Conservation (phyloP, 2,113 vertebrate species). For the Perognathus longimembris region DNA sequence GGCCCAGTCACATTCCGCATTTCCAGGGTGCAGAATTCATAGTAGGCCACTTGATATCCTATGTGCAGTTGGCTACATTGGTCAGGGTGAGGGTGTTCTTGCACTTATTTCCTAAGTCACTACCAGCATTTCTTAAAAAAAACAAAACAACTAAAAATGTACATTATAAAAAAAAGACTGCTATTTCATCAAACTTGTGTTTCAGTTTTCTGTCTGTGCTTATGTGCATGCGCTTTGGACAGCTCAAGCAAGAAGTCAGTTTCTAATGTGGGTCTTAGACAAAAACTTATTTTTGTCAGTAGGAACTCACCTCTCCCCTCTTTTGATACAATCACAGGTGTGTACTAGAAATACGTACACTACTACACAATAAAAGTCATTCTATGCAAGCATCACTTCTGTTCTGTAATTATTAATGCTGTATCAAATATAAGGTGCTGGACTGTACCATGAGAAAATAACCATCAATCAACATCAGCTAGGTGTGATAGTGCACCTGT, state of each 20-base stretch:
- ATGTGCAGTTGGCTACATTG: not conserved
- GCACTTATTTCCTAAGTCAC: not conserved
- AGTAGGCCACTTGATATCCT: too few species aligned
- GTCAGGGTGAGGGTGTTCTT: too few species aligned
- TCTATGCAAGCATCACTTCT: not conserved
- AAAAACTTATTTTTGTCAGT: not conserved
- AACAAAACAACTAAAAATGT: not conserved
- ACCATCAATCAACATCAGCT: not conserved
- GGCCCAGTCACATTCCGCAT: not conserved
- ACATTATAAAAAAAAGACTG: not conserved
- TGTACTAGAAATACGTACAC: not conserved
- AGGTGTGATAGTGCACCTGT: too few species aligned
- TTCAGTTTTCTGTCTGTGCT: constrained; percentile 2
- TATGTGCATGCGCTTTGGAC: not conserved
- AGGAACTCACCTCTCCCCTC: not conserved
- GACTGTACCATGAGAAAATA: constrained; percentile 4
- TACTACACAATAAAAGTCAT: not conserved
- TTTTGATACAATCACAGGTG: not conserved
- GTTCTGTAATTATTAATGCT: not conserved
- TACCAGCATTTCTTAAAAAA: not conserved
- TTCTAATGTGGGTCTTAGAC: not conserved
- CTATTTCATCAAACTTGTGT: not conserved
- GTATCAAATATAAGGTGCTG: not conserved
- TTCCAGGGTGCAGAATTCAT: not conserved
- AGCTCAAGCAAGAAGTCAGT: not conserved